Percentiles rank a stretch among this genome's conserved stretches.
phyloP scores from a whole-genome alignment of 2,797 vertebrate genomes.

The Rhabdophis nuchalis region DNA sequence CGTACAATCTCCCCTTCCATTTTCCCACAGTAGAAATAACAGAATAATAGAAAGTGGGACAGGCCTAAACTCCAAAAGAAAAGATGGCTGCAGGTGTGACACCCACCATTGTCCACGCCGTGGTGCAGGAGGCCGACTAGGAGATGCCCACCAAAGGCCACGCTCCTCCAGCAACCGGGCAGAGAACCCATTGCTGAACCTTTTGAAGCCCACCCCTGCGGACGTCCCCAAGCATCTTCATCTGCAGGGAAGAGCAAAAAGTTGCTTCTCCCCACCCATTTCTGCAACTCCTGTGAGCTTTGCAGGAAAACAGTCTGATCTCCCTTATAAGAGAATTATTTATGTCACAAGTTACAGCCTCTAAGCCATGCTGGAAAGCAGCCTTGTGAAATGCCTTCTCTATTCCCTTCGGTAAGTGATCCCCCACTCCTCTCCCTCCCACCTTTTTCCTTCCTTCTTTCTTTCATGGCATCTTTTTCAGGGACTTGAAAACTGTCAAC shows the following conservation, averaged over 20 bases:
- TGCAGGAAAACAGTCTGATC: neutral
- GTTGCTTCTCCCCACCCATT: neutral
- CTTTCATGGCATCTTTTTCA: neutral
- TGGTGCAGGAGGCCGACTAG: too few species aligned
- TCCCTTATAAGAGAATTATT: neutral
- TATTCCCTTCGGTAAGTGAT: neutral
- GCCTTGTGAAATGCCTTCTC: neutral
- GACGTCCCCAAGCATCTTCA: neutral
- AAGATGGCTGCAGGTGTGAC: too few species aligned
- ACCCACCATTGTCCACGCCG: too few species aligned
- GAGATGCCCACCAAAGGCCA: too few species aligned
- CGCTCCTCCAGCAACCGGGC: too few species aligned
- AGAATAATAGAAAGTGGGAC: too few species aligned
- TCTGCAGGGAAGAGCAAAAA: neutral
- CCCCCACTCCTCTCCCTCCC: rapidly evolving
- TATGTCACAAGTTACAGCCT: neutral
- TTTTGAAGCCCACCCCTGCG: too few species aligned
- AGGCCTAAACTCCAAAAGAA: too few species aligned
- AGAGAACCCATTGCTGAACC: too few species aligned
- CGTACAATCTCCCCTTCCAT: too few species aligned
- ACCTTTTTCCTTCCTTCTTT: neutral
- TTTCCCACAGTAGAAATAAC: too few species aligned
- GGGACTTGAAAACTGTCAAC: neutral
- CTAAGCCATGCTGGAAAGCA: neutral
- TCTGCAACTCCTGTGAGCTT: neutral